Conservation (phyloP, 2,797 vertebrate genomes). For the Pipistrellus nathusii region DNA sequence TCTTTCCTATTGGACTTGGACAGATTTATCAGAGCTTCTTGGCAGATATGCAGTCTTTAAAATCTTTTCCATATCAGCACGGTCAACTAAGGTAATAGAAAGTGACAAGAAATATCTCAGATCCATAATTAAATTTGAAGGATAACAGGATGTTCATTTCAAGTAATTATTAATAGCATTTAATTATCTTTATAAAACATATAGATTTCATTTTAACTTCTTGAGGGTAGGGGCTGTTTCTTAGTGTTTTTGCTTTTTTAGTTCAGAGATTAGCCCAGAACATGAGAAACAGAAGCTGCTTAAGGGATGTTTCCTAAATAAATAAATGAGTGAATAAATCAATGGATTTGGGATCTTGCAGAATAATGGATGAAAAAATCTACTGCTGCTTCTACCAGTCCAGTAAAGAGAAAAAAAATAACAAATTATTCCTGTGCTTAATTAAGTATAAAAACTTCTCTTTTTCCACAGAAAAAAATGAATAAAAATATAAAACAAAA, state of each 20-base stretch:
- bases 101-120: slow-evolving; percentile 41
- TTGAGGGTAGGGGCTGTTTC: not conserved
- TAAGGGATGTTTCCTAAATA: not conserved
- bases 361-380: not conserved
- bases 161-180: slow-evolving; percentile 32
- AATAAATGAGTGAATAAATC: not conserved
- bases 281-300: not conserved
- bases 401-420: not conserved
- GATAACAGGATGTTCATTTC: slow-evolving; percentile 49
- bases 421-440: not conserved
- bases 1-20: slow-evolving; percentile 49
- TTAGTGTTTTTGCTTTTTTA: not conserved
- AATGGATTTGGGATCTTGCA: not conserved
- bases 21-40: slow-evolving; percentile 66
- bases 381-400: not conserved
- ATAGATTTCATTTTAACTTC: slow-evolving; percentile 45
- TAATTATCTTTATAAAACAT: slow-evolving; percentile 2
- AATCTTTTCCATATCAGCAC: slow-evolving; percentile 56
- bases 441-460: slow-evolving; percentile 22
- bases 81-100: slow-evolving; percentile 11
- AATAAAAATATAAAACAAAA: not conserved
- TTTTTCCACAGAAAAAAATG: not conserved
- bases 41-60: slow-evolving; percentile 49
- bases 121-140: slow-evolving; percentile 53
- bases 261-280: not conserved